phyloP scores from a whole-genome alignment of 1,140 invertebrate genomes.

The Diorhabda elongata region DNA sequence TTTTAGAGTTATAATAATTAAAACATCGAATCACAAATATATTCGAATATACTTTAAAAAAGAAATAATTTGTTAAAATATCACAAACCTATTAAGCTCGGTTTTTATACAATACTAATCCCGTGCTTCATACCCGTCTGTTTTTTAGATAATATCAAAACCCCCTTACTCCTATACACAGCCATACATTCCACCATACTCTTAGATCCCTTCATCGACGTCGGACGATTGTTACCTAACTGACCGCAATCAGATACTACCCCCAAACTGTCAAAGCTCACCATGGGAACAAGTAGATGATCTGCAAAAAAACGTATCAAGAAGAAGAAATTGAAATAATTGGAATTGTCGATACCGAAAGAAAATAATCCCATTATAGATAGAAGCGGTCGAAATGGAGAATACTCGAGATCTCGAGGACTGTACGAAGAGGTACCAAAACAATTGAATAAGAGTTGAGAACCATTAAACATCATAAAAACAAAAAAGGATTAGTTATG shows the following conservation, averaged over 20 bases:
- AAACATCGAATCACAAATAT: not conserved
- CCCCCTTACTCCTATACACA: conserved; percentile 36
- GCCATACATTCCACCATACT: conserved; percentile 44
- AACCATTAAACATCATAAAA: too few relatives aligned
- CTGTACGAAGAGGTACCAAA: too few relatives aligned
- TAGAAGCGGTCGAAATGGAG: too few relatives aligned
- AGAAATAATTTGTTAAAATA: not conserved
- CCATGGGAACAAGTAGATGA: conserved; percentile 34
- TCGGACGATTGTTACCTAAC: conserved; percentile 29
- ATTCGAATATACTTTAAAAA: not conserved
- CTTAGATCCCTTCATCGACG: conserved; percentile 33
- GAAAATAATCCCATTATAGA: too few relatives aligned
- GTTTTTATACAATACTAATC: conserved; percentile 33
- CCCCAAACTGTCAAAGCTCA: conserved; percentile 39
- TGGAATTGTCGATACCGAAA: too few relatives aligned
- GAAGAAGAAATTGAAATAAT: too few relatives aligned
- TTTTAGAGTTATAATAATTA: too few relatives aligned
- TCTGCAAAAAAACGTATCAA: too few relatives aligned
- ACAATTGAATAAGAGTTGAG: too few relatives aligned
- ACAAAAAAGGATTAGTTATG: too few relatives aligned
- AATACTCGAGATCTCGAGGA: too few relatives aligned
- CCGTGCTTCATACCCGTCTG: conserved; percentile 37
- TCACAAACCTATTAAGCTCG: conserved; percentile 1
- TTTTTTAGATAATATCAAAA: conserved; percentile 37
- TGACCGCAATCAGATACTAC: conserved; percentile 34